phyloP scores from a whole-genome alignment of 2,797 vertebrate species.

The Florisuga fusca region DNA sequence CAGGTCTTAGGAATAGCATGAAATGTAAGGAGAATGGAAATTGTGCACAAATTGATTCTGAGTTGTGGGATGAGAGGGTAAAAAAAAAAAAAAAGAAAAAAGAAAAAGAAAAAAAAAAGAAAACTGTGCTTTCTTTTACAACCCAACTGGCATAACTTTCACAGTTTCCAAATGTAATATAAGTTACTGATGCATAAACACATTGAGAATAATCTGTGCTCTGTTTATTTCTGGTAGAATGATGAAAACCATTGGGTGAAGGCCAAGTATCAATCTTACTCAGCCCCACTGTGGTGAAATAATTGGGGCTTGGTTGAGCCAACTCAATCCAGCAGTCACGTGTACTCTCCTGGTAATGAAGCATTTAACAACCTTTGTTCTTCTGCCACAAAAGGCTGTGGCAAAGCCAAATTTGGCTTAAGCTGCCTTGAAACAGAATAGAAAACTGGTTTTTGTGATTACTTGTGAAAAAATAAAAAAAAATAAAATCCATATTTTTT shows the following conservation, averaged over 20 bases:
- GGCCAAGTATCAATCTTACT: constrained; percentile 7
- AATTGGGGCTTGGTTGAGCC: background rate
- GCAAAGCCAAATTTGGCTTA: background rate
- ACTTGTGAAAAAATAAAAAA: constrained; percentile 43
- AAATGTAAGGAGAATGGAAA: background rate
- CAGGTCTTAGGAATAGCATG: fast-evolving
- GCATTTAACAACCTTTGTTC: constrained; percentile 4
- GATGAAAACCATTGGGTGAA: constrained; percentile 17
- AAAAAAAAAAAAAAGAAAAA: background rate
- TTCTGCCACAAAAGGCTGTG: constrained; percentile 1
- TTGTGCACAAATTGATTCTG: background rate
- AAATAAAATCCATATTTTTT: constrained; percentile 41
- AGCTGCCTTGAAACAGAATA: constrained; percentile 1
- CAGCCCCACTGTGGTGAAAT: background rate
- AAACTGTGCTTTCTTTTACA: background rate
- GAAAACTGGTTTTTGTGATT: background rate
- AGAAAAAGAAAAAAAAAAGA: background rate
- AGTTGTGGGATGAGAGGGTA: background rate
- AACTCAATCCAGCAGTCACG: background rate
- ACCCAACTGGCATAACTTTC: background rate
- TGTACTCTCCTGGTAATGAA: constrained; percentile 25
- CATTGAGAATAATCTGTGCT: background rate
- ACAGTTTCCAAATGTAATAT: constrained; percentile 32
- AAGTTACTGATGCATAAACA: constrained; percentile 27
- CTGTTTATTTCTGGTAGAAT: constrained; percentile 33